Conservation (phyloP, 2,797 vertebrate genomes). For the Chaenodraco wilsoni region DNA sequence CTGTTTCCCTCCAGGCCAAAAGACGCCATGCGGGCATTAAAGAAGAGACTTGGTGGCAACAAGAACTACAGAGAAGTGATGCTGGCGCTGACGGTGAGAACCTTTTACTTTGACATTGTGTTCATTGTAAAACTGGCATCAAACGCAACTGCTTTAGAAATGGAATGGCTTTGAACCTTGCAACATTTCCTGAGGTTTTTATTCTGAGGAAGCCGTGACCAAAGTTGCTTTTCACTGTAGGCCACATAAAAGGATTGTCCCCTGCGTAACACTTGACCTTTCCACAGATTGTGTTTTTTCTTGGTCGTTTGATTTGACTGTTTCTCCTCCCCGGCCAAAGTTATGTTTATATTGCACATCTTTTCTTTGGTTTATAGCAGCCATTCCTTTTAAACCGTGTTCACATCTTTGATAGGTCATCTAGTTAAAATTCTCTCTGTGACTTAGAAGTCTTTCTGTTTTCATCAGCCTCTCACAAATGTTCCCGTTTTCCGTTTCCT, state of each 20-base stretch:
- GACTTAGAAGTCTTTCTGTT: constrained; percentile 11
- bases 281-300: constrained; percentile 6
- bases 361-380: constrained; percentile 32
- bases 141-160: not conserved
- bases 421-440: constrained; percentile 26
- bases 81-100: constrained; percentile 93
- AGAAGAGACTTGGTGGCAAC: constrained; percentile 94
- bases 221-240: not conserved
- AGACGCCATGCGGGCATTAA: constrained; percentile 94
- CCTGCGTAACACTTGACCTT: not conserved
- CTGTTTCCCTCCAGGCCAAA: constrained; percentile 86
- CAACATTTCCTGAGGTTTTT: not conserved
- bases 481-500: not conserved
- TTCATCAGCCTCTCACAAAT: not conserved
- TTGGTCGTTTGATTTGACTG: not conserved
- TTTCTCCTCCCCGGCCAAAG: not conserved
- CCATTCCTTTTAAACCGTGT: constrained; percentile 6
- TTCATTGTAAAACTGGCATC: not conserved
- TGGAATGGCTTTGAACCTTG: not conserved
- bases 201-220: not conserved
- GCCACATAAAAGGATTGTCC: not conserved
- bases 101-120: not conserved
- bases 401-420: constrained; percentile 29
- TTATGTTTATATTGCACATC: not conserved
- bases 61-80: constrained; percentile 98